Conservation (phyloP, 2,113 vertebrate species). For the Hyaena hyaena region DNA sequence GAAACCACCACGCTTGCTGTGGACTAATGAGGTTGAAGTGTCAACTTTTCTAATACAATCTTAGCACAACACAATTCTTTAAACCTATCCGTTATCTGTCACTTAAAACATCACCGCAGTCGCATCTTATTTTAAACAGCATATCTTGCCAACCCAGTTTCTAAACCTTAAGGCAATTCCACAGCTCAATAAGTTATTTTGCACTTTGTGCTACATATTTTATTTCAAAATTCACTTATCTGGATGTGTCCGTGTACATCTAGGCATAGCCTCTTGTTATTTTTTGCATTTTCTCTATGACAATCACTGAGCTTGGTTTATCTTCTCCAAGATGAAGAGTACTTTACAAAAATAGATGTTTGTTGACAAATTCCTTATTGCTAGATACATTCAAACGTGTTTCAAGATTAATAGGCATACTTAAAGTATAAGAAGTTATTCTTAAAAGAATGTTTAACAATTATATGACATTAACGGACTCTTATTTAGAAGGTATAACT, state of each 20-base stretch:
- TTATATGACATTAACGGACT: neutral
- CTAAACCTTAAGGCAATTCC: neutral
- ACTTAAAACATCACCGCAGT: constrained; percentile 22
- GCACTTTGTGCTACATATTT: too few relatives aligned
- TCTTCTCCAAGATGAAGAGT: neutral
- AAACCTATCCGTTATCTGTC: constrained; percentile 77
- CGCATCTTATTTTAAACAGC: neutral
- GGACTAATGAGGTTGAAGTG: constrained; percentile 83
- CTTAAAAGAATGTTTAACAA: neutral
- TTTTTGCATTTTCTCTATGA: neutral
- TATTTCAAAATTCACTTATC: neutral
- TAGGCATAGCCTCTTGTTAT: neutral
- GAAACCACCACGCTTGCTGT: constrained; percentile 60
- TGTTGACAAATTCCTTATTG: neutral
- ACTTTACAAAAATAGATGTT: neutral
- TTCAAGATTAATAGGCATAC: neutral
- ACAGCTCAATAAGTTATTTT: neutral
- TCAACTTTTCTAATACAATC: constrained; percentile 81
- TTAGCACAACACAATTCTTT: constrained; percentile 72
- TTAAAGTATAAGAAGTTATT: neutral
- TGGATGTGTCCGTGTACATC: too few relatives aligned
- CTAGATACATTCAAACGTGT: neutral
- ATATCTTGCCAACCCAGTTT: neutral
- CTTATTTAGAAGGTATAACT: neutral
- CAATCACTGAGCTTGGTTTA: neutral